Conservation (phyloP, 2,797 vertebrate species). For the Dryobates pubescens region DNA sequence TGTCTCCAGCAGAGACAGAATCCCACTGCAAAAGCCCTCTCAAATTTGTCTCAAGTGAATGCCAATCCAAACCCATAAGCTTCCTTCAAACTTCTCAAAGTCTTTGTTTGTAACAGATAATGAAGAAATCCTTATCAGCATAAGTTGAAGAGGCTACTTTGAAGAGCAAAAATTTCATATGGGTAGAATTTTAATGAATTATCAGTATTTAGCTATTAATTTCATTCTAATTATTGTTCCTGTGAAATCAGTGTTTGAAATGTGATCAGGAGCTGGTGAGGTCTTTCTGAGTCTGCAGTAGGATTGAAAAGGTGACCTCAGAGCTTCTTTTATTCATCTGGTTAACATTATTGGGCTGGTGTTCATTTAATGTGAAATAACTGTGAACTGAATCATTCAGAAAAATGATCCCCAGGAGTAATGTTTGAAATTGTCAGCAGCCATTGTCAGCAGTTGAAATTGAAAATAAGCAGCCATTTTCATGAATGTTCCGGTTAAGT, state of each 20-base stretch:
- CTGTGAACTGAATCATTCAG: background rate
- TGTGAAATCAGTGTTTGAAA: background rate
- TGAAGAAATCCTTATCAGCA: background rate
- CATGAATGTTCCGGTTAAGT: background rate
- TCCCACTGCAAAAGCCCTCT: background rate
- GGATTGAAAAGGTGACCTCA: background rate
- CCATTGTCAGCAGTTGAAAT: too few relatives aligned
- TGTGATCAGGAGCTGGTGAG: background rate
- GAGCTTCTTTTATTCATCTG: background rate
- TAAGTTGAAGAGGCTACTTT: background rate
- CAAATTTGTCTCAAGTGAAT: background rate
- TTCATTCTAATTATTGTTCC: background rate
- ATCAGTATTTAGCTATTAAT: background rate
- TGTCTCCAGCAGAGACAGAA: background rate
- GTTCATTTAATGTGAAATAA: background rate
- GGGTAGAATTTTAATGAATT: background rate
- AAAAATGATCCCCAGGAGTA: background rate
- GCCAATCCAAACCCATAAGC: background rate
- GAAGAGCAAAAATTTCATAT: background rate
- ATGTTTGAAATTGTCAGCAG: background rate
- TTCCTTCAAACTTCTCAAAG: background rate
- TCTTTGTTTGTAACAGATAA: background rate
- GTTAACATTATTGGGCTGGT: background rate
- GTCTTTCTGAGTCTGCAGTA: background rate
- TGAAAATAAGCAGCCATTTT: background rate